phyloP scores from a whole-genome alignment of 1,140 invertebrate species.

The Diuraphis noxia region DNA sequence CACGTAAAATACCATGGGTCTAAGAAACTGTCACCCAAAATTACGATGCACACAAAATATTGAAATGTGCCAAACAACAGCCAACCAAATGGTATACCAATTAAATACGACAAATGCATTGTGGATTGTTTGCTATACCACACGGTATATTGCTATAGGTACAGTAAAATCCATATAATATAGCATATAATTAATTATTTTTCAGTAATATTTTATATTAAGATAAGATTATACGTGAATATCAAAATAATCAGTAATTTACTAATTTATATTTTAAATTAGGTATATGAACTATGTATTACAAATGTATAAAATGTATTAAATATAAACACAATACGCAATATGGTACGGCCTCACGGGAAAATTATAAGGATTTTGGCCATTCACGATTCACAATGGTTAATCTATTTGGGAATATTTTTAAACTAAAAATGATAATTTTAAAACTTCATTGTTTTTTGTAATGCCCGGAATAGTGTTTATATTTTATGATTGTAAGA shows the following conservation, averaged over 20 bases:
- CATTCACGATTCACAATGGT: not conserved
- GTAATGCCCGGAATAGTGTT: not conserved
- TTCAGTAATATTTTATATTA: not conserved
- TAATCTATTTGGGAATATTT: not conserved
- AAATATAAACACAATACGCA: too few species aligned
- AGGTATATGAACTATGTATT: not conserved
- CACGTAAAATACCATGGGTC: slow-evolving; percentile 28
- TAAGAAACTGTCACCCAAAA: slow-evolving; percentile 18
- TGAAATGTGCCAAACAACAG: slow-evolving; percentile 15
- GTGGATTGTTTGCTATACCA: slow-evolving; percentile 4
- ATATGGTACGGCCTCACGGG: too few species aligned
- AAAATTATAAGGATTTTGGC: not conserved
- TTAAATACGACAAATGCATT: slow-evolving; percentile 3
- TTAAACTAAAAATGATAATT: too few species aligned
- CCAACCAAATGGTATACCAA: slow-evolving; percentile 29
- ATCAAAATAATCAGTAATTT: slow-evolving; percentile 3
- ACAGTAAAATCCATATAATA: not conserved
- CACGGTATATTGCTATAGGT: not conserved
- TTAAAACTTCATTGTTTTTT: not conserved
- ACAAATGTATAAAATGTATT: not conserved
- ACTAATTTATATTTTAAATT: not conserved
- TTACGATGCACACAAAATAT: slow-evolving; percentile 9
- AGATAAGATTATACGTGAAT: not conserved
- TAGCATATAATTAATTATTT: slow-evolving; percentile 8
- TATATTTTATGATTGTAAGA: too few species aligned